Conservation (phyloP, 2,797 vertebrate genomes). For the Micromesistius poutassou region DNA sequence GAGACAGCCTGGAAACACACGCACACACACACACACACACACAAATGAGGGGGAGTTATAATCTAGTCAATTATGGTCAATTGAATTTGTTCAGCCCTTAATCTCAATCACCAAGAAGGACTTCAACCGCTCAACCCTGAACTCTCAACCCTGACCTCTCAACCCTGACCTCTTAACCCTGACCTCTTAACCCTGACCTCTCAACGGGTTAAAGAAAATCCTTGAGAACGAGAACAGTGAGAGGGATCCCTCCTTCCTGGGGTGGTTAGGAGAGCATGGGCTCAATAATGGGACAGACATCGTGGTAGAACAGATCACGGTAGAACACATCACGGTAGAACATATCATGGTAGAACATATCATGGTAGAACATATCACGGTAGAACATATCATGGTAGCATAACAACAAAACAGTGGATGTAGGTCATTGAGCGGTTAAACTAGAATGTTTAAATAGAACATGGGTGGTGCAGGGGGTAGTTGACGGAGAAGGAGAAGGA, state of each 20-base stretch:
- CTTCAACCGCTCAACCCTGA: neutral
- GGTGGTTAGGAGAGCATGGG: neutral
- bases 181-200: too few relatives aligned
- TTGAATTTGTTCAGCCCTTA: neutral
- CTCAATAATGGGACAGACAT: neutral
- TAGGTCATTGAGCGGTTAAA: too few relatives aligned
- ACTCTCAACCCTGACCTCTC: neutral
- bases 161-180: too few relatives aligned
- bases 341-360: too few relatives aligned
- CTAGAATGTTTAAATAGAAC: too few relatives aligned
- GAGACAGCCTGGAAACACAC: slow-evolving; percentile 62
- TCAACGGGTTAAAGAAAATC: neutral
- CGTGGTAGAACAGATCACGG: neutral
- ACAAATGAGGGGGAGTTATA: neutral
- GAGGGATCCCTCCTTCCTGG: too few relatives aligned
- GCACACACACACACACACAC: neutral
- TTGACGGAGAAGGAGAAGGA: neutral
- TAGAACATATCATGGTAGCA: too few relatives aligned
- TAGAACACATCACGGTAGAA: too few relatives aligned
- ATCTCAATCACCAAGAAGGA: neutral
- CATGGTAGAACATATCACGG: too few relatives aligned
- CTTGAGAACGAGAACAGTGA: neutral
- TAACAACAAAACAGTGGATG: too few relatives aligned
- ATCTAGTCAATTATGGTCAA: neutral
- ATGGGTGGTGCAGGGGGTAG: too few relatives aligned